A percentile compares a stretch with the other conserved stretches of the same genome.
phyloP scores from a whole-genome alignment of 2,113 vertebrate species.

The Cyprinodon tularosa region DNA sequence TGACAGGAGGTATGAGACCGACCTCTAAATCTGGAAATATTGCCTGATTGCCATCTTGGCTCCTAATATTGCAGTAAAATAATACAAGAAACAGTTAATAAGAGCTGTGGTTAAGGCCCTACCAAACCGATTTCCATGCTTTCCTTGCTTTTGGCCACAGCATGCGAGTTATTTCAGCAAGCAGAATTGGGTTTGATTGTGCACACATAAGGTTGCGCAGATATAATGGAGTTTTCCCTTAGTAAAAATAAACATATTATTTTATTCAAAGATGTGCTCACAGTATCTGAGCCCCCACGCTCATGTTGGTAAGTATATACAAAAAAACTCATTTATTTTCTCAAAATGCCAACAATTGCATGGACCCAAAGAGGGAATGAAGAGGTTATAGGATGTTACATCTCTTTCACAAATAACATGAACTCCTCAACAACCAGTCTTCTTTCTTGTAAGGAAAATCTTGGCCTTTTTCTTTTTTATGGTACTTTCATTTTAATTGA shows the following conservation, averaged over 20 bases:
- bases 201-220: background rate
- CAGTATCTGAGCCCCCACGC: background rate
- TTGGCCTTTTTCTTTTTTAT: too few relatives aligned
- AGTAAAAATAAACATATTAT: too few relatives aligned
- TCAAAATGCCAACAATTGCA: background rate
- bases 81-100: background rate
- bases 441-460: background rate
- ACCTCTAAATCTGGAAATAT: background rate
- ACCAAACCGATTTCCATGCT: background rate
- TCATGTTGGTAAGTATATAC: background rate
- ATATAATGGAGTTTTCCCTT: background rate
- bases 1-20: background rate
- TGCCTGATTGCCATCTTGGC: background rate
- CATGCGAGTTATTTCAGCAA: background rate
- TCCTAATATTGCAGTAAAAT: background rate
- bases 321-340: background rate
- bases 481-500: background rate
- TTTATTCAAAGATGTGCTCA: background rate
- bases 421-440: background rate
- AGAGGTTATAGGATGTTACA: background rate
- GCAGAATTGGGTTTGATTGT: conserved; percentile 4
- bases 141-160: background rate
- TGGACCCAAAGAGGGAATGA: background rate
- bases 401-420: background rate
- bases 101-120: background rate